Conservation (phyloP, 2,797 vertebrate species). For the Bovichtus diacanthus region DNA sequence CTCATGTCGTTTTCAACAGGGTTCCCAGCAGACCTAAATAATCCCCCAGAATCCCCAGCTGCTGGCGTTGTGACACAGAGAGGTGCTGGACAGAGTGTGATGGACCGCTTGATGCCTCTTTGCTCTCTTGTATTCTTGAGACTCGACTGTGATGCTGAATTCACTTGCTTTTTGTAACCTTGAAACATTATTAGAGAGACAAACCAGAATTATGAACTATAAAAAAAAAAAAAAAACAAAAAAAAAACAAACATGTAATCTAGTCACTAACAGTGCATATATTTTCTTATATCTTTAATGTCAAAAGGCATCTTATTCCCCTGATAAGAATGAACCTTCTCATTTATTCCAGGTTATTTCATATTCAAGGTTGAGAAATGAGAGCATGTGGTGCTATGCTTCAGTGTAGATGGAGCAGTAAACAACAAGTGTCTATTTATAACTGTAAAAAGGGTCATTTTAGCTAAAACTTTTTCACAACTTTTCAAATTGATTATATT, state of each 20-base stretch:
- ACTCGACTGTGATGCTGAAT: constrained; percentile 84
- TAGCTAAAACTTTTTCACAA: constrained; percentile 88
- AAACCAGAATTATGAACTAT: constrained; percentile 72
- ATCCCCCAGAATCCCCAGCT: constrained; percentile 57
- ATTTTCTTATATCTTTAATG: constrained; percentile 84
- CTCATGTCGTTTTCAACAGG: constrained; percentile 67
- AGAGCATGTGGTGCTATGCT: constrained; percentile 83
- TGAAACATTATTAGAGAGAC: constrained; percentile 70
- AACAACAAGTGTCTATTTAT: constrained; percentile 78
- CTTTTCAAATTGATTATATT: constrained; percentile 90
- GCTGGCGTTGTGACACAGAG: constrained; percentile 55
- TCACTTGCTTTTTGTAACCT: constrained; percentile 82
- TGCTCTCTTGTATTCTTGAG: constrained; percentile 74
- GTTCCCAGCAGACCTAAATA: constrained; percentile 86
- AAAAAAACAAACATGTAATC: constrained; percentile 84
- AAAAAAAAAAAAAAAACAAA: no score
- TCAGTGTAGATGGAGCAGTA: constrained; percentile 68
- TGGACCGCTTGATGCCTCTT: constrained; percentile 68
- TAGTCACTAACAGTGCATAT: constrained; percentile 87
- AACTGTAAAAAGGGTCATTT: constrained; percentile 88
- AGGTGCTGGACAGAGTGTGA: constrained; percentile 69
- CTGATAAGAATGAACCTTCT: constrained; percentile 81
- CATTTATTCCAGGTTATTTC: constrained; percentile 82
- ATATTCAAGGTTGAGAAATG: constrained; percentile 74
- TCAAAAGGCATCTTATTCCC: constrained; percentile 93